phyloP scores from a whole-genome alignment of 2,797 vertebrate genomes.

The Malurus leucopterus region DNA sequence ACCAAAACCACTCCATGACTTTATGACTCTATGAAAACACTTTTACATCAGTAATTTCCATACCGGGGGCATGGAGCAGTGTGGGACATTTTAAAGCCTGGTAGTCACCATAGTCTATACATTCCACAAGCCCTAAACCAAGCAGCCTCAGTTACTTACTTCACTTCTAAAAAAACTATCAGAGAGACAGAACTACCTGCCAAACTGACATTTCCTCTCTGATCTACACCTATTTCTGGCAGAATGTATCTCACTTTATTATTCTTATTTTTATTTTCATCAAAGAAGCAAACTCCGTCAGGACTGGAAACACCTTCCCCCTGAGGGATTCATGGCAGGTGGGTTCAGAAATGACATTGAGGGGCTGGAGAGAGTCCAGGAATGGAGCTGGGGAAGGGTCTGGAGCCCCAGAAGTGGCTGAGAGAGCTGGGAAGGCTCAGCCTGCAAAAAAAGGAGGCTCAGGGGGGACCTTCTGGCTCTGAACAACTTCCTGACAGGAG shows the following conservation, averaged over 20 bases:
- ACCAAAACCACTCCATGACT: neutral
- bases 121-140: neutral
- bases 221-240: neutral
- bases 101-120: neutral
- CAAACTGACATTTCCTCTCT: neutral
- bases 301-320: neutral
- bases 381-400: neutral
- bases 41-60: neutral
- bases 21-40: neutral
- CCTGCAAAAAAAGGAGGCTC: neutral
- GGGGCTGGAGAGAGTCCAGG: neutral
- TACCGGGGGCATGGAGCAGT: accelerated
- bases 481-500: neutral
- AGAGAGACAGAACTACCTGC: neutral
- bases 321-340: accelerated
- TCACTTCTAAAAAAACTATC: neutral
- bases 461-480: neutral
- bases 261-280: neutral
- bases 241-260: neutral
- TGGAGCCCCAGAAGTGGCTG: accelerated
- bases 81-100: neutral
- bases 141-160: neutral
- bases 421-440: neutral
- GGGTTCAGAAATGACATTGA: neutral
- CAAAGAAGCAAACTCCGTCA: neutral